Conservation (phyloP, 2,888 invertebrate genomes). For the Spisula solida region DNA sequence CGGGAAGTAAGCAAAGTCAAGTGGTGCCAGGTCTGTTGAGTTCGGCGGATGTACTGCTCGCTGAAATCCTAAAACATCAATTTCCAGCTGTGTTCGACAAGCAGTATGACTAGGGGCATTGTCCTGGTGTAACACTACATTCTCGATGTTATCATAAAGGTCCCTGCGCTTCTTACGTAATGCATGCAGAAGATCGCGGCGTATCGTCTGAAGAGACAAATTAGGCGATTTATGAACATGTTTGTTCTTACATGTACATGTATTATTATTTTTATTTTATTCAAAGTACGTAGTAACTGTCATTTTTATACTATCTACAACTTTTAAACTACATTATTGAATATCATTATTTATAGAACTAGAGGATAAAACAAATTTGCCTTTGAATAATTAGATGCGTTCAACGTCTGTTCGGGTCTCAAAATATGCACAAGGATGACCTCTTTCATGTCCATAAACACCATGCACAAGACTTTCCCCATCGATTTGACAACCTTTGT, state of each 20-base stretch:
- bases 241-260: neutral
- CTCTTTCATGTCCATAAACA: neutral
- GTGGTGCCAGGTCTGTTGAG: neutral
- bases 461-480: neutral
- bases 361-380: neutral
- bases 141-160: neutral
- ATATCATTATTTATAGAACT: neutral
- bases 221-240: neutral
- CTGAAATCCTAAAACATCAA: neutral
- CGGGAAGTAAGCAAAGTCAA: neutral
- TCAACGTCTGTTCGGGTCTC: neutral
- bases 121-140: neutral
- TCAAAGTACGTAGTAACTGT: too few relatives aligned
- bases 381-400: neutral
- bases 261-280: neutral
- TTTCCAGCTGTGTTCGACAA: neutral
- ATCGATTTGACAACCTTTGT: neutral
- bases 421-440: neutral
- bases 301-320: too few relatives aligned
- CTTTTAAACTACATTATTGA: neutral
- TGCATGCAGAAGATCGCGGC: neutral
- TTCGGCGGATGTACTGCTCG: neutral
- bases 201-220: neutral
- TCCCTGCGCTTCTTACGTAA: neutral
- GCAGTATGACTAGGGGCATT: conserved; percentile 22